A percentile compares a stretch with the other conserved stretches of the same genome.
phyloP scores from a whole-genome alignment of 1,140 invertebrate genomes.

The Argopecten irradians region DNA sequence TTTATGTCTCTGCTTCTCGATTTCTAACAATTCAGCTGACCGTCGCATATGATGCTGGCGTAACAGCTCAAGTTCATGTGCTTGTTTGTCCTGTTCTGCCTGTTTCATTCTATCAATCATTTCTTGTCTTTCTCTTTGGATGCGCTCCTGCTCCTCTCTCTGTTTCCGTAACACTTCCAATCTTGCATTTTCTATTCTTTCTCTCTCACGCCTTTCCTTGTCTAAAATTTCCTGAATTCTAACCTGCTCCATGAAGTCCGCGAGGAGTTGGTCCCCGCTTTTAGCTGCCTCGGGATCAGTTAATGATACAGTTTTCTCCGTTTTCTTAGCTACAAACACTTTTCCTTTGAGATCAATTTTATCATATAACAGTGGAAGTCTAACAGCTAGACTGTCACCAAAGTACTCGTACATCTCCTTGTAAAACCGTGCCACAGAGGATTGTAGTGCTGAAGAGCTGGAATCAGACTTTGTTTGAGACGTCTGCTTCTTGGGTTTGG shows the following conservation, averaged over 20 bases:
- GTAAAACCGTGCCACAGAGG: slow-evolving; percentile 63
- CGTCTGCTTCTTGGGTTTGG: neutral
- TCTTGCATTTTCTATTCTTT: slow-evolving; percentile 49
- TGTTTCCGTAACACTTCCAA: slow-evolving; percentile 33
- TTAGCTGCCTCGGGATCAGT: slow-evolving; percentile 63
- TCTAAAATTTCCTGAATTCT: slow-evolving; percentile 58
- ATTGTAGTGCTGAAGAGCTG: neutral
- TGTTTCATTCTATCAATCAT: slow-evolving; percentile 25
- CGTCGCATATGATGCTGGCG: neutral
- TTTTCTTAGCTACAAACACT: slow-evolving; percentile 57
- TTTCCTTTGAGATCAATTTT: slow-evolving; percentile 48
- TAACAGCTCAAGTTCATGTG: slow-evolving; percentile 47
- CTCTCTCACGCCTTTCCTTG: slow-evolving; percentile 50
- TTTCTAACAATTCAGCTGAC: slow-evolving; percentile 2
- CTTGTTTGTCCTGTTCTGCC: slow-evolving; percentile 45
- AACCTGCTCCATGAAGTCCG: slow-evolving; percentile 67
- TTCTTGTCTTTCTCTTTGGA: neutral
- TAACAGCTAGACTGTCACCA: slow-evolving; percentile 70
- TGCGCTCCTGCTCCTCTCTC: slow-evolving; percentile 25
- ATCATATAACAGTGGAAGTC: slow-evolving; percentile 60
- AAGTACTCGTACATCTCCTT: slow-evolving; percentile 71
- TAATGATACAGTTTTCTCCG: slow-evolving; percentile 56
- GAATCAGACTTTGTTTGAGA: neutral
- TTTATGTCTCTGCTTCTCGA: slow-evolving; percentile 27
- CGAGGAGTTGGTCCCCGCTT: slow-evolving; percentile 72